Evolutionary conservation across 2,113 vertebrate species (phyloP).

Genomic region (Lophotis ruficrista): DNA sequence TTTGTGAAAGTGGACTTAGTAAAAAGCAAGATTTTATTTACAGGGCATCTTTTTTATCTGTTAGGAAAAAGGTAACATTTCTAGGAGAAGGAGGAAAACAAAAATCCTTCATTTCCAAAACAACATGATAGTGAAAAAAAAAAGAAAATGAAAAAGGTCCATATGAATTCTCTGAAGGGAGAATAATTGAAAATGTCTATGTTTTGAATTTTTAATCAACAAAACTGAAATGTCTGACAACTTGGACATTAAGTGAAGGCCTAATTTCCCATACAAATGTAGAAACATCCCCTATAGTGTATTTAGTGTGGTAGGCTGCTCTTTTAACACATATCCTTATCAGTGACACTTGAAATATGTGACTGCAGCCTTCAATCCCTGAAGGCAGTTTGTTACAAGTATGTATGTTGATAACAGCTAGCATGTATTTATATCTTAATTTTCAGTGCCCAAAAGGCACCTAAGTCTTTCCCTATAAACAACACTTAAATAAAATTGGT

Average conservation of each 20-base stretch:
- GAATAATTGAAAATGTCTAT: neutral
- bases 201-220: neutral
- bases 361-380: neutral
- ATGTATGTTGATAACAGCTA: neutral
- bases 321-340: neutral
- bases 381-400: neutral
- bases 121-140: neutral
- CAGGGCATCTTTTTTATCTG: fast-evolving
- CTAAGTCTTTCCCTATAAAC: neutral
- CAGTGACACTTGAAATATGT: neutral
- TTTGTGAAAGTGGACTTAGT: neutral
- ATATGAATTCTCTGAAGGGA: neutral
- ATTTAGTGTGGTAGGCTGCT: neutral
- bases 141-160: neutral
- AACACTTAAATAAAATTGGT: neutral
- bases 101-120: neutral
- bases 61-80: neutral
- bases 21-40: neutral
- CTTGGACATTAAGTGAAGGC: neutral
- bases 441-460: slow-evolving; percentile 7
- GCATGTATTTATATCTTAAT: neutral
- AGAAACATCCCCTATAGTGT: neutral
- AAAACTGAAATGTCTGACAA: neutral
- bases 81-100: neutral
- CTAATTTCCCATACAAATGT: neutral